Conservation (phyloP, 2,888 invertebrate species). For the Leptinotarsa juncta region DNA sequence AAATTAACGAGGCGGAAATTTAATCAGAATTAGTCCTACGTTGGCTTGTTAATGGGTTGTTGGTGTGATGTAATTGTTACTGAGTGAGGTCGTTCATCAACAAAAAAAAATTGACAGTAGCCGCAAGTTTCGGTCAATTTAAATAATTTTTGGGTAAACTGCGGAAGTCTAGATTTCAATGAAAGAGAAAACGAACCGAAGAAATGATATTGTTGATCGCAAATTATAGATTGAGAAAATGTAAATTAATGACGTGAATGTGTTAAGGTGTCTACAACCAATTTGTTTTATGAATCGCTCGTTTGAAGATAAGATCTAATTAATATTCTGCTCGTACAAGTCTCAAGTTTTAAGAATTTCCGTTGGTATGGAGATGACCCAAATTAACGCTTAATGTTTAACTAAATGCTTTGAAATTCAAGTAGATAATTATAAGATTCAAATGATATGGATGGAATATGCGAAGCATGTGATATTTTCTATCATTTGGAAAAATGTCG, state of each 20-base stretch:
- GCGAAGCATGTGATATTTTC: no score
- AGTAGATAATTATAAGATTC: no score
- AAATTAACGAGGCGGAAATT: conserved; percentile 36
- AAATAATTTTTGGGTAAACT: not conserved
- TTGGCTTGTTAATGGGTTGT: conserved; percentile 15
- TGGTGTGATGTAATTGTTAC: conserved; percentile 18
- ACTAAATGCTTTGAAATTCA: no score
- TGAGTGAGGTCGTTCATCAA: conserved; percentile 5
- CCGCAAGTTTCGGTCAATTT: not conserved
- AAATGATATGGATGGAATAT: no score
- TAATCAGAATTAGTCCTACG: conserved; percentile 28
- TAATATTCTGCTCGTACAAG: no score
- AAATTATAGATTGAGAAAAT: not conserved
- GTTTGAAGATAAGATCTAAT: not conserved
- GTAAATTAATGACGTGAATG: not conserved
- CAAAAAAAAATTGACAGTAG: conserved; percentile 15
- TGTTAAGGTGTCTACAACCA: not conserved
- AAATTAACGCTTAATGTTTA: no score
- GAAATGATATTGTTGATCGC: not conserved
- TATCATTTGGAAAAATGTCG: no score
- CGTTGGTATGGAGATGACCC: no score
- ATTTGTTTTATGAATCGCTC: no score
- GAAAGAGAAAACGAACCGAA: conserved; percentile 12
- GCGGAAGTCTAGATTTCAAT: not conserved
- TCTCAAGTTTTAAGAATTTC: no score